Evolutionary conservation across 2,888 invertebrate genomes (phyloP), one percentile per base, ranked within the genome.

Genomic region (Habroteleia sp.): DNA sequence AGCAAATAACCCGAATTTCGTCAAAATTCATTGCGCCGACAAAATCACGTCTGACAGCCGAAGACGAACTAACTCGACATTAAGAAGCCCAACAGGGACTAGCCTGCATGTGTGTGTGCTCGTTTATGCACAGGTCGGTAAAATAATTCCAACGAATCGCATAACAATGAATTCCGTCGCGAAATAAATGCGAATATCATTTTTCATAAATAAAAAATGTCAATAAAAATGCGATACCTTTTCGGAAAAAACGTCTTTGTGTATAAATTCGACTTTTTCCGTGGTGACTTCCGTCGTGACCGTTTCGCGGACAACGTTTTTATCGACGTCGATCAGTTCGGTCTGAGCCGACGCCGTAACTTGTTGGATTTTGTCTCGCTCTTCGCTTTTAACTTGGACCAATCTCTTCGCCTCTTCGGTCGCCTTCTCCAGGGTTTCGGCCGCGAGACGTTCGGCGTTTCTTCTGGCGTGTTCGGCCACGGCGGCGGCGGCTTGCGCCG

Each of bases 391-490:
- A 27, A 80, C 72, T 77, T 83, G 81, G 0, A 78, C 76, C 20
- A 83, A 41, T 54, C 83, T 81, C 54, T 79, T 80, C 0, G 85
- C 84, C 63, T 89, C 86, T 35, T 83, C 84, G 0, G 84, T 82
- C 0, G 84, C 84, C 13, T 85, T 81, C 77, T 87, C 79, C 77
- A 89, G 75, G 54, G 88, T 84, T 63, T 84, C 82, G 0, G 82
- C 83, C 0, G 89, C 87, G 1, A 89, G 84, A 1, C 88, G 89
- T 80, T 91, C 91, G 0, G 90, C 87, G 8, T 88, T 82, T 78
- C 78, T 87, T 16, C 89, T 86, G 0, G 90, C 90, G 71, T 89
- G 89, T 78, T 89, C 89, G 0, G 89, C 89, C 20, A 89, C 88
- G 1, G 84, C 81, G 1, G 89, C 89, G 0, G 89, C 88, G 1